A percentile compares a stretch with the other conserved stretches of the same genome.
Conservation (phyloP, 2,113 vertebrate species). For the Spea multiplicata region DNA sequence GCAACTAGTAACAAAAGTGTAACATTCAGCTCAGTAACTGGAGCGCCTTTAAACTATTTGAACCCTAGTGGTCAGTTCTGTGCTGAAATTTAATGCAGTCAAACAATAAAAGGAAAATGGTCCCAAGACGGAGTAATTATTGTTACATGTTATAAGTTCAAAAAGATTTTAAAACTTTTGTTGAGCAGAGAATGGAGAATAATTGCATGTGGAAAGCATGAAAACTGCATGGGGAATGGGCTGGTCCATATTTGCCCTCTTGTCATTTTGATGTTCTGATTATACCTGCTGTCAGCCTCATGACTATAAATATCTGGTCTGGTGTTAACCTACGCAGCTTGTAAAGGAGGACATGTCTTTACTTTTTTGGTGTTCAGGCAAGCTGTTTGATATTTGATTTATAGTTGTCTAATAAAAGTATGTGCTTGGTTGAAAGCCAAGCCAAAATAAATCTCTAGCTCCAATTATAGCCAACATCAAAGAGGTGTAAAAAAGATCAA, state of each 20-base stretch:
- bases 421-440: not conserved
- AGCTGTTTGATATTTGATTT: not conserved
- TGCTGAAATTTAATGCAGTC: too few species aligned
- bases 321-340: not conserved
- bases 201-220: too few species aligned
- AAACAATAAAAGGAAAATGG: too few species aligned
- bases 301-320: not conserved
- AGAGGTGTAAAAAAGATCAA: not conserved
- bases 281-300: not conserved
- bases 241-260: not conserved
- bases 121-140: too few species aligned
- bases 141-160: too few species aligned
- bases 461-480: not conserved
- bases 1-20: too few species aligned
- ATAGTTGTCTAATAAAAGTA: not conserved
- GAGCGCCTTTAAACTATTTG: too few species aligned
- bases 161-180: too few species aligned
- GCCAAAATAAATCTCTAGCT: not conserved
- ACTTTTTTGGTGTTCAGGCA: not conserved
- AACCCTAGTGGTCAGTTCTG: too few species aligned
- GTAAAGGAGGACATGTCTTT: not conserved
- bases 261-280: not conserved
- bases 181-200: too few species aligned
- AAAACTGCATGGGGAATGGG: not conserved
- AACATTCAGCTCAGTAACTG: too few species aligned